Conservation (phyloP, 1,140 invertebrate species). For the Lutraria rhynchaena region DNA sequence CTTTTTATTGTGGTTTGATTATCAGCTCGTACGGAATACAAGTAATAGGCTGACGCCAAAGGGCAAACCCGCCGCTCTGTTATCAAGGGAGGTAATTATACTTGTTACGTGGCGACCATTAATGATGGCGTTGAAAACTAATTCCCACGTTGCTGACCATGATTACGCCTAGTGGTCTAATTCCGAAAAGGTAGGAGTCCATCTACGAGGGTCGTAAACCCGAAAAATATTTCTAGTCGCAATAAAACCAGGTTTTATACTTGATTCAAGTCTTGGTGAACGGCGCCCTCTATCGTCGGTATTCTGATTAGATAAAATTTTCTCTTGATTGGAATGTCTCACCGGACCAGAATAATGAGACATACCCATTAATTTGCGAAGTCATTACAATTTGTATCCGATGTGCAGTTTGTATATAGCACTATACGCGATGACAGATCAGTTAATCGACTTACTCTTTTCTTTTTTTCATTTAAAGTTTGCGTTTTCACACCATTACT, state of each 20-base stretch:
- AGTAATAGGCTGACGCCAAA: constrained; percentile 3
- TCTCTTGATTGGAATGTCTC: too few species aligned
- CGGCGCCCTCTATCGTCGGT: not conserved
- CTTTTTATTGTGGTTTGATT: constrained; percentile 28
- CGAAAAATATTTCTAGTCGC: constrained; percentile 15
- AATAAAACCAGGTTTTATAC: constrained; percentile 27
- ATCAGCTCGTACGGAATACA: constrained; percentile 1
- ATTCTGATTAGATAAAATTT: constrained; percentile 22
- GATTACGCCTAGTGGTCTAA: not conserved
- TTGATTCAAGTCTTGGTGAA: constrained; percentile 12
- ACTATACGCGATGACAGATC: too few species aligned
- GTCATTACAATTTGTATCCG: too few species aligned
- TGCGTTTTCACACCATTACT: too few species aligned
- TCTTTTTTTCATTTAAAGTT: too few species aligned
- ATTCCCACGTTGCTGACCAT: constrained; percentile 19
- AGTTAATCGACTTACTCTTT: too few species aligned
- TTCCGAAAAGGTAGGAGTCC: constrained; percentile 6
- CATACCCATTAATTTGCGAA: too few species aligned
- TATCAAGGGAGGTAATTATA: constrained; percentile 43
- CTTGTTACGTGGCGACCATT: constrained; percentile 29
- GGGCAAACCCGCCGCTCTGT: constrained; percentile 16
- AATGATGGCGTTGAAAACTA: constrained; percentile 41
- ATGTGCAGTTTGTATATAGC: too few species aligned
- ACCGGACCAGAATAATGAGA: too few species aligned
- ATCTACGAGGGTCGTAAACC: constrained; percentile 20